phyloP scores from a whole-genome alignment of 2,888 invertebrate species.

The Pollenia amentaria region DNA sequence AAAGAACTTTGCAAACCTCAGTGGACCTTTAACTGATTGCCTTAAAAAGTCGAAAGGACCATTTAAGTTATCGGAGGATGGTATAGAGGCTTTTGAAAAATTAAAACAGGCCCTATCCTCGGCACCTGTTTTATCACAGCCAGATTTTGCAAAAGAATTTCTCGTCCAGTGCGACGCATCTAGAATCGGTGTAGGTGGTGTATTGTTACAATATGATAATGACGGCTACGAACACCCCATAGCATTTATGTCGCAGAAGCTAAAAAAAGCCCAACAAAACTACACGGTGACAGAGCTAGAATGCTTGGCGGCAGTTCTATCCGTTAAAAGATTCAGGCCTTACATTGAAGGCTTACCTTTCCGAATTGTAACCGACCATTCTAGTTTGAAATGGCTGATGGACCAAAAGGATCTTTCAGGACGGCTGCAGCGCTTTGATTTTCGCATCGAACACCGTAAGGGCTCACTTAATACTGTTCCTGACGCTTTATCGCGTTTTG shows the following conservation, averaged over 20 bases:
- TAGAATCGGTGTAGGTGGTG: not conserved
- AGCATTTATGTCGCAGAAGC: constrained; percentile 24
- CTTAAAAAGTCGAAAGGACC: not conserved
- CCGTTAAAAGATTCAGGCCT: constrained; percentile 13
- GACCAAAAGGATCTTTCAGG: constrained; percentile 31
- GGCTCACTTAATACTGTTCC: not conserved
- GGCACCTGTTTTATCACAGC: not conserved
- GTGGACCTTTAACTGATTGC: not conserved
- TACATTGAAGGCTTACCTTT: constrained; percentile 32
- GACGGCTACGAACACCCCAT: constrained; percentile 1
- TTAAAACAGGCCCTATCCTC: not conserved
- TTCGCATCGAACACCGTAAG: not conserved
- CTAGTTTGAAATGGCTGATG: constrained; percentile 23
- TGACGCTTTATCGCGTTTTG: not conserved
- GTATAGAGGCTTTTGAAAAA: not conserved
- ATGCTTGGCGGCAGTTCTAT: constrained; percentile 31
- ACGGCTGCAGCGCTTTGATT: not conserved
- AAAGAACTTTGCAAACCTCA: constrained; percentile 43
- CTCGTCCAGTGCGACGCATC: constrained; percentile 1
- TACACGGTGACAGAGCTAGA: not conserved
- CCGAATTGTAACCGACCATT: constrained; percentile 27
- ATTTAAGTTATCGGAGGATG: not conserved
- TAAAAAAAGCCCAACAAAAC: constrained; percentile 29
- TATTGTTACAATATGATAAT: not conserved
- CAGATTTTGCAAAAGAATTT: not conserved